phyloP scores from a whole-genome alignment of 2,888 invertebrate genomes.

The Drosophila hamatofila region DNA sequence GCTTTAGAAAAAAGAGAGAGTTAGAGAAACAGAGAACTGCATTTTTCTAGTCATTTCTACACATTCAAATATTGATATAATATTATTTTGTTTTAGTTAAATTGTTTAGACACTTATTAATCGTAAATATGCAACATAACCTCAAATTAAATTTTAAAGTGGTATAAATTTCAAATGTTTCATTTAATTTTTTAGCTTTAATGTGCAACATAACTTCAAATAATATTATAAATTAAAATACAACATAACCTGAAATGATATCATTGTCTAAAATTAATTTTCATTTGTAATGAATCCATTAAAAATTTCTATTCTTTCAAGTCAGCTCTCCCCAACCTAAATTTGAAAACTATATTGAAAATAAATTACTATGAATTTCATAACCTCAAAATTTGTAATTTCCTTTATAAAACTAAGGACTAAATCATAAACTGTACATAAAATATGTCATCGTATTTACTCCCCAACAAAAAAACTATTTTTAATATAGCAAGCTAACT shows the following conservation, averaged over 20 bases:
- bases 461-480: too few species aligned
- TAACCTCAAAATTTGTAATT: background rate
- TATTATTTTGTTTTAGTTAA: background rate
- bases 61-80: background rate
- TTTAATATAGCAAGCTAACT: background rate
- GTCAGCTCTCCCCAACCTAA: too few species aligned
- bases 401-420: background rate
- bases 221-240: background rate
- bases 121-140: background rate
- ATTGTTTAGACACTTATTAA: background rate
- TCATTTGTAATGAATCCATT: background rate
- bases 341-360: too few species aligned
- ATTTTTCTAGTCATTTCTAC: conserved; percentile 1
- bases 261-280: background rate
- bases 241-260: background rate
- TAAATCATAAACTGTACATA: background rate
- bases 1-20: too few species aligned
- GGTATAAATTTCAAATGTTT: too few species aligned
- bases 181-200: too few species aligned
- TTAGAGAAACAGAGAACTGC: background rate
- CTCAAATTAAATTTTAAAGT: background rate
- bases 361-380: background rate
- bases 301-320: too few species aligned
- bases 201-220: background rate
- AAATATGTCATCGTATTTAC: too few species aligned